Percentiles rank a stretch among this genome's conserved stretches.
phyloP scores from a whole-genome alignment of 2,888 invertebrate species.

The Danaus chrysippus region DNA sequence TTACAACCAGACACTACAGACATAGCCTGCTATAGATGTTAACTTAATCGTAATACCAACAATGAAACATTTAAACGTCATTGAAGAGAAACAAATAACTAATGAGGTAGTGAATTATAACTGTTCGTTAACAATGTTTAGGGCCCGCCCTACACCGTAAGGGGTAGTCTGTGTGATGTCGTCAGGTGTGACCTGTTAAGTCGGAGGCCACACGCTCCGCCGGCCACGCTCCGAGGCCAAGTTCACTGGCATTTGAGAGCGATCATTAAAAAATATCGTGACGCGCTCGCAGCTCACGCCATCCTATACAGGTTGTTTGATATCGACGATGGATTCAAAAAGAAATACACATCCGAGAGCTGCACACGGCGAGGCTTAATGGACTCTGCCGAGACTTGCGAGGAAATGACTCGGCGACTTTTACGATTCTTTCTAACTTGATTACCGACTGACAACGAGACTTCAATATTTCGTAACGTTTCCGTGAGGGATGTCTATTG shows the following conservation, averaged over 20 bases:
- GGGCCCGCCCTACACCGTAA: not conserved
- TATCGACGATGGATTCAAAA: constrained; percentile 30
- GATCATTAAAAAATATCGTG: constrained; percentile 79
- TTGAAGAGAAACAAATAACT: too few relatives aligned
- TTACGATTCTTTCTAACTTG: constrained; percentile 16
- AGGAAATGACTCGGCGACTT: constrained; percentile 31
- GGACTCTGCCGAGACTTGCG: constrained; percentile 24
- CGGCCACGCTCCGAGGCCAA: constrained; percentile 70
- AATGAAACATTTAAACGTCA: too few relatives aligned
- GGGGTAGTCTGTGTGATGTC: constrained; percentile 46
- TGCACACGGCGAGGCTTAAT: constrained; percentile 28
- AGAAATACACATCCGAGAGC: constrained; percentile 27
- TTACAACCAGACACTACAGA: constrained; percentile 29
- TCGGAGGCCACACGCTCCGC: constrained; percentile 53
- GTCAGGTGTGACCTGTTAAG: constrained; percentile 71
- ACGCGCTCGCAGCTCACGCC: constrained; percentile 71
- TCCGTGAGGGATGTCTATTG: constrained; percentile 29
- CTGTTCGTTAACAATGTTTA: too few relatives aligned
- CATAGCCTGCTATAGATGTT: constrained; percentile 20
- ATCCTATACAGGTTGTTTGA: constrained; percentile 54
- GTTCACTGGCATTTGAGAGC: constrained; percentile 78
- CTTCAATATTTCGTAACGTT: constrained; percentile 23
- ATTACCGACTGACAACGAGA: constrained; percentile 13
- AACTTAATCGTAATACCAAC: too few relatives aligned
- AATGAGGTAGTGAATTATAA: too few relatives aligned